Conservation (phyloP, 2,797 vertebrate genomes). For the Aeoliscus strigatus region DNA sequence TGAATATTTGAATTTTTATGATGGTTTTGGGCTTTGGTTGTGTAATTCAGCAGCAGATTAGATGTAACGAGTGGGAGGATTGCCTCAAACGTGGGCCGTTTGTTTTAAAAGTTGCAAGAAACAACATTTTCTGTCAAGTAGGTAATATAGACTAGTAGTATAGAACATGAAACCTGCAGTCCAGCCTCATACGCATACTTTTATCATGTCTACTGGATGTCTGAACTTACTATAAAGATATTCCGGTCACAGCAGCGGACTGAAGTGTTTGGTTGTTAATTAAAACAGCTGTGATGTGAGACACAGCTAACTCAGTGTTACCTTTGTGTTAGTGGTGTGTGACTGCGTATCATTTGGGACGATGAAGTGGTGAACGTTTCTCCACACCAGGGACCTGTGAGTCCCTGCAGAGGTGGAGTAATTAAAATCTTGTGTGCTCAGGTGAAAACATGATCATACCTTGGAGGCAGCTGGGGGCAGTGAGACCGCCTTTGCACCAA, state of each 20-base stretch:
- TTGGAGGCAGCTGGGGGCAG: conserved; percentile 26
- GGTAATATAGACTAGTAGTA: no score
- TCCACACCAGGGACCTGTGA: conserved; percentile 50
- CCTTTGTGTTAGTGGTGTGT: conserved; percentile 5
- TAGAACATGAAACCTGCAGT: no score
- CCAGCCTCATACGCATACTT: no score
- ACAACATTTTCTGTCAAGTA: no score
- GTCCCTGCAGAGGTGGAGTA: conserved; percentile 56
- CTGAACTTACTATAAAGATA: no score
- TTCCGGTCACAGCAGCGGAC: no score
- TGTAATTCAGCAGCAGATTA: conserved; percentile 14
- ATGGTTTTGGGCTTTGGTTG: conserved; percentile 25
- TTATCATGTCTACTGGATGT: no score
- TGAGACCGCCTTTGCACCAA: conserved; percentile 3
- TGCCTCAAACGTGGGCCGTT: conserved; percentile 11
- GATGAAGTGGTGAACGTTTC: conserved; percentile 41
- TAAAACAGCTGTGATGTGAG: no score
- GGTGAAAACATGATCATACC: conserved; percentile 46
- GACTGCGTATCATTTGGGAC: conserved; percentile 59
- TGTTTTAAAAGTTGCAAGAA: no score
- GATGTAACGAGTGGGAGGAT: conserved; percentile 31
- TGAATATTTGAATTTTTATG: conserved; percentile 61
- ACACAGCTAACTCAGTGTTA: no score
- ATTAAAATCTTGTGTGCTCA: conserved; percentile 74
- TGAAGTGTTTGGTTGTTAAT: no score